Evolutionary conservation across 30 jellyfish, hydroid and myxozoan genomes (phyloP).

Genomic region (Morbakka virulenta): DNA sequence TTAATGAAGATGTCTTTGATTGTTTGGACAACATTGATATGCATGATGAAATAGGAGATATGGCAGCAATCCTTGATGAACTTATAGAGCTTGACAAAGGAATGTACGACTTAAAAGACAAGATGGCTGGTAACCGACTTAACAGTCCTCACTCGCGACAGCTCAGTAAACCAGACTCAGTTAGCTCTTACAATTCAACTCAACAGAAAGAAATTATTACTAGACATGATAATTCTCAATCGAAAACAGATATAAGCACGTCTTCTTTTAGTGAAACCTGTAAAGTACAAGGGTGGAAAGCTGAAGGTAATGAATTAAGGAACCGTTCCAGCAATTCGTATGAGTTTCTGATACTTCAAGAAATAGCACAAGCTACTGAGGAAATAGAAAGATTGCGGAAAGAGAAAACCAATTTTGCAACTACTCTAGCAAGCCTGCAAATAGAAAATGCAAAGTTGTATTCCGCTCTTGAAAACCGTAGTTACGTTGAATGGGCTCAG

Average conservation of each 20-base stretch:
- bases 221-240: too few species aligned
- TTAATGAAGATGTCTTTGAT: too few species aligned
- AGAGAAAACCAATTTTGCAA: background rate
- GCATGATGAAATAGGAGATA: conserved; percentile 20
- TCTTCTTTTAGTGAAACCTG: background rate
- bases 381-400: background rate
- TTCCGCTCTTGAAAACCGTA: background rate
- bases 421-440: background rate
- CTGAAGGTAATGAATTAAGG: too few species aligned
- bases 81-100: conserved; percentile 8
- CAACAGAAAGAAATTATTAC: background rate
- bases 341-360: background rate
- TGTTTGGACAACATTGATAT: background rate
- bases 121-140: background rate
- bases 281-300: background rate
- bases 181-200: background rate
- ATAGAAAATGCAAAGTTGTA: background rate
- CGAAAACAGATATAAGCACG: background rate
- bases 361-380: background rate
- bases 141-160: background rate
- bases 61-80: conserved; percentile 1
- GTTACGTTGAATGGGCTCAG: background rate
- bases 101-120: conserved; percentile 9
- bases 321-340: too few species aligned
- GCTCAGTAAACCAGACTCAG: background rate